Evolutionary conservation across 30 jellyfish, hydroid and myxozoan genomes (phyloP).

Genomic region (Aurelia aurita complex sp. Pacific): DNA sequence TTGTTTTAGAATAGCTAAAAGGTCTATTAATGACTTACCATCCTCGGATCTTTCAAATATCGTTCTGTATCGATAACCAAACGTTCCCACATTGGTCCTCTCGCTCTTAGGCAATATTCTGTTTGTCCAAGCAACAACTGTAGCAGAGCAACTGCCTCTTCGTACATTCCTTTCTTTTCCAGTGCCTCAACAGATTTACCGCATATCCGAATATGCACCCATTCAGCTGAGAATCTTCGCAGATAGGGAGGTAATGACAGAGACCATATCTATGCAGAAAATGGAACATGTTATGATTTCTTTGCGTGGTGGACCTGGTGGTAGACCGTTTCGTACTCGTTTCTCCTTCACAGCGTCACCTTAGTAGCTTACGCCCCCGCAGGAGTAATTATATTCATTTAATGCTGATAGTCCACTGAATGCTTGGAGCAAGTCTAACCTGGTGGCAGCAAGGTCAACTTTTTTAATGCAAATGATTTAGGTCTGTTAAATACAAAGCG

Average conservation of each 20-base stretch:
- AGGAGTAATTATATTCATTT: no score
- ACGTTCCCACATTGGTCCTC: slow-evolving; percentile 94
- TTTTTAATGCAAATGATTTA: no score
- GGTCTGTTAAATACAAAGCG: no score
- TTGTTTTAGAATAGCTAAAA: no score
- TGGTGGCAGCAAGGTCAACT: no score
- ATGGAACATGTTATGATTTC: no score
- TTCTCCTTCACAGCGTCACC: no score
- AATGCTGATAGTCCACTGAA: no score
- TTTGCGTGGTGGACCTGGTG: no score
- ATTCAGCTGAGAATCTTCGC: slow-evolving; percentile 60
- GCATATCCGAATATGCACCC: slow-evolving; percentile 71
- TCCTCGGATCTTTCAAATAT: slow-evolving; percentile 50
- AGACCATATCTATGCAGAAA: slow-evolving; percentile 1
- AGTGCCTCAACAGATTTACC: slow-evolving; percentile 61
- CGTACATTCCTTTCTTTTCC: slow-evolving; percentile 55
- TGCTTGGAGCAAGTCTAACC: no score
- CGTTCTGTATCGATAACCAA: slow-evolving; percentile 68
- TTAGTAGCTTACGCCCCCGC: no score
- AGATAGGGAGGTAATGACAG: slow-evolving; percentile 36
- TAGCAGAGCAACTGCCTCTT: slow-evolving; percentile 72
- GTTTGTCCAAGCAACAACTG: slow-evolving; percentile 54
- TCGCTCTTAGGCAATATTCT: slow-evolving; percentile 30
- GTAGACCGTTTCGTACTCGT: no score
- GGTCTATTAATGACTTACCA: slow-evolving; percentile 24